These are phyloP conservation scores for Drosophila seguyi DNA, from an alignment of 1,140 invertebrate species.

Conservation along the genomic window DNA sequence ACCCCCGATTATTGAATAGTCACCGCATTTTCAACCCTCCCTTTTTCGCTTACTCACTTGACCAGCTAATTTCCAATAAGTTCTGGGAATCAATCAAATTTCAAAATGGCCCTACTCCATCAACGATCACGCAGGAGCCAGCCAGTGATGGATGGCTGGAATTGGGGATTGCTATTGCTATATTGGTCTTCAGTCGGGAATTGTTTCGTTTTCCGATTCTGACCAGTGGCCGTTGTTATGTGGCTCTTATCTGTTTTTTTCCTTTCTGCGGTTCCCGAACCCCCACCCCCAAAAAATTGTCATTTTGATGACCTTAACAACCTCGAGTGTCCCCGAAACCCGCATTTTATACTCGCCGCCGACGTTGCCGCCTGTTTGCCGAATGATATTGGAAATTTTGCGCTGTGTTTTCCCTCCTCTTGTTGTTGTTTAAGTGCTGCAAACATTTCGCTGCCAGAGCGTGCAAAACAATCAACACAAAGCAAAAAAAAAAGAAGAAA, in stretches of 20 bases:
- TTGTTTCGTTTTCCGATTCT: slow-evolving; percentile 25
- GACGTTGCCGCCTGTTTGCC: slow-evolving; percentile 21
- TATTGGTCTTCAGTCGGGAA: slow-evolving; percentile 14
- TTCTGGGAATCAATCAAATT: slow-evolving; percentile 43
- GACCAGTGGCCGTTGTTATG: slow-evolving; percentile 28
- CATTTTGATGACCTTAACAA: slow-evolving; percentile 57
- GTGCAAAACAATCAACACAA: slow-evolving; percentile 40
- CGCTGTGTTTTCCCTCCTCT: slow-evolving; percentile 18
- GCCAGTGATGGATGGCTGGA: slow-evolving; percentile 31
- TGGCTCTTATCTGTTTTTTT: slow-evolving; percentile 20
- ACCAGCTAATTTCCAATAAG: slow-evolving; percentile 40
- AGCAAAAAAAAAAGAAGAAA: slow-evolving; percentile 23
- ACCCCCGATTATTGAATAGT: slow-evolving; percentile 21
- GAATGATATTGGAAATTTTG: slow-evolving; percentile 62
- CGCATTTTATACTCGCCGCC: slow-evolving; percentile 21
- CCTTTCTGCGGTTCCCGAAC: not conserved
- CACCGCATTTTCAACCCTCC: not conserved
- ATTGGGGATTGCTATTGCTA: slow-evolving; percentile 5
- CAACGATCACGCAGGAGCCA: slow-evolving; percentile 14
- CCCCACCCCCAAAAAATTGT: slow-evolving; percentile 25
- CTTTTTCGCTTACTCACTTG: slow-evolving; percentile 17
- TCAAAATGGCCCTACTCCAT: slow-evolving; percentile 33
- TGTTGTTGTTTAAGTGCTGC: slow-evolving; percentile 61
- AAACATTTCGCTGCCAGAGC: slow-evolving; percentile 49
- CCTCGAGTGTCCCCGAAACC: slow-evolving; percentile 21